Evolutionary conservation across 2,888 invertebrate genomes (phyloP), one percentile per base, ranked within the genome.

Genomic region (Heliconius charithonia): DNA sequence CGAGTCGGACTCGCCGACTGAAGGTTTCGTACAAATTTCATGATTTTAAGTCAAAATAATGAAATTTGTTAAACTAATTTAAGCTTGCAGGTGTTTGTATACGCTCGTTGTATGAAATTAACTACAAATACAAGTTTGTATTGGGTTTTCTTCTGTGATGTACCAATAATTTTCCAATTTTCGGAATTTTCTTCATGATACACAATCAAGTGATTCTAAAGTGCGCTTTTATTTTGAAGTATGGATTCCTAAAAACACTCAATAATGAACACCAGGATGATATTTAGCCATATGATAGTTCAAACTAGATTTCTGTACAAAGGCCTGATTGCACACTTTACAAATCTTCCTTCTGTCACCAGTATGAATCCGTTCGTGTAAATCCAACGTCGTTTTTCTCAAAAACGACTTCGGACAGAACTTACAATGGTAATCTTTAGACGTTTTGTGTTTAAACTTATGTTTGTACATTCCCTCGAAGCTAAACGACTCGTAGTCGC

Each of bases 221-320:
- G 4, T 45, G 7, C 6, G 51, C 51, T 51, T 22, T 19, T 0
- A 9, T 51, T 22, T 51, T 22, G 2, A 22, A 51, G 51, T 51
- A 51, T 51, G 22, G 51, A 9, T 51, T 22, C 2, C 51, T 22
- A 51, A 19, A 19, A 19, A 19, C 6, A 56, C 51, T 83, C 85
- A 92, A 84, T 87, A 93, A 62, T 89, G 89, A 1, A 92, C 92
- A n/a, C 75, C 91, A 0, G 94, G 93, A 80, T 94, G 94, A 75
- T 93, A 90, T 67, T 93, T 95, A 0, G 88, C 84, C 94, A 94
- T 93, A 62, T 94, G 93, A 81, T 93, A 94, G 80, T 94, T 94
- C 79, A 93, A 82, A 79, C 94, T 94, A 0, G 94, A 92, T 81
- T 94, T 94, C 81, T 94, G 93, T 0, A 93, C 93, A 78, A 94